Base-by-base conservation (phyloP, 1,140 invertebrate species). In the Physella acuta region DNA sequence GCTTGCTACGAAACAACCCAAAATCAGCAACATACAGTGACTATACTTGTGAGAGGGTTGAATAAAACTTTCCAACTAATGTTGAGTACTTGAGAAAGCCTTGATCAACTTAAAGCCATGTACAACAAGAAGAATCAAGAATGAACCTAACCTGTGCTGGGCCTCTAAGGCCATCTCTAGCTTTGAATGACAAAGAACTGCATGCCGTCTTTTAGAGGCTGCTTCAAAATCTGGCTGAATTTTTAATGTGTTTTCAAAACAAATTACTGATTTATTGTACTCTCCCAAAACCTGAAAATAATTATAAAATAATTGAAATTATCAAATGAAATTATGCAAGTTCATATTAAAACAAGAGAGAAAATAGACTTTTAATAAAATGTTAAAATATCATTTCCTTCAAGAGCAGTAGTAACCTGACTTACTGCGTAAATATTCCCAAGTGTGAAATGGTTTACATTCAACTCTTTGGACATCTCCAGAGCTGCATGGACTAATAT, bases 401-500 rank as follows among this genome's bases (percentile, higher is more conserved):
- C 52, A 28, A n/a, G 24, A 8, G 8, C 26, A n/a, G 20, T 44
- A 44, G 20, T 44, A 20, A 44, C 20, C 39, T 44, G 39, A 78
- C 81, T 79, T 39, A 90, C 86, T 30, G 90, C 89, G 85, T 92
- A 92, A 66, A 91, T 89, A 78, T 92, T 92, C 20, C 90, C 93
- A 4, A 95, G 84, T 3, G 90, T 91, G 76, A 93, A 90, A 84
- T 94, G 91, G 73, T 90, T 90, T 30, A 90, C 88, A 53, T 91
- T 88, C 77, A 90, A 88, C 36, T 87, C 84, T 11, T 90, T 90
- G 14, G 90, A 90, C 78, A 94, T 90, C 78, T 94, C 92, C 33
- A 94, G 88, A 0, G 93, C 92, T 34, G 91, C 89, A 75, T 91
- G 90, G 0, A 94, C 86, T 60, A 95, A 86, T 68, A 92, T 89